These are phyloP conservation scores for Chloroceryle aenea DNA, from an alignment of 2,113 vertebrate species.

Conservation along the genomic window DNA sequence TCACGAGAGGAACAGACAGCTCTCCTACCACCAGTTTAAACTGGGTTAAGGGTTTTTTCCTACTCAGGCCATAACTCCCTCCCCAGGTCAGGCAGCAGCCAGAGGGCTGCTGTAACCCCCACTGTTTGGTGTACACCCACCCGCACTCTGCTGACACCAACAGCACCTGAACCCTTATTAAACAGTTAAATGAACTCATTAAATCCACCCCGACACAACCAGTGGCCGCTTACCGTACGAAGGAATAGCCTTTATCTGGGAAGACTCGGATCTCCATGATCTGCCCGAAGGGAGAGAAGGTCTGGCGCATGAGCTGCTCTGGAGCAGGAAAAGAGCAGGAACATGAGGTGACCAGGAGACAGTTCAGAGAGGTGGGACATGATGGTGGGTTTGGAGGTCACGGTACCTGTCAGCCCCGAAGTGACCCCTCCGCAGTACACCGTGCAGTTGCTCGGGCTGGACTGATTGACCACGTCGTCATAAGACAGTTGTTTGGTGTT, in stretches of 20 bases:
- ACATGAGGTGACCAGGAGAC: not conserved
- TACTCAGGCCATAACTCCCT: rapidly evolving
- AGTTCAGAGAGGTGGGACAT: rapidly evolving
- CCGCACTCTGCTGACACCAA: not conserved
- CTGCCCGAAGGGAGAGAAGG: constrained; percentile 95
- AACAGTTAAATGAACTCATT: too few species aligned
- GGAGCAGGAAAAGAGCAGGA: constrained; percentile 8
- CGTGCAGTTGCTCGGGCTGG: constrained; percentile 97
- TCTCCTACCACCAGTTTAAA: too few species aligned
- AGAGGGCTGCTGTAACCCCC: not conserved
- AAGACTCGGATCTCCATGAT: constrained; percentile 98
- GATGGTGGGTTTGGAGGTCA: not conserved
- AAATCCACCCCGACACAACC: rapidly evolving
- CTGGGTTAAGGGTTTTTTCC: not conserved
- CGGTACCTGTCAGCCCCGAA: constrained; percentile 90
- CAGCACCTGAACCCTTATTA: rapidly evolving
- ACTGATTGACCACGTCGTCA: constrained; percentile 96
- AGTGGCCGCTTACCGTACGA: constrained; percentile 85
- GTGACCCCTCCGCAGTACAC: constrained; percentile 97
- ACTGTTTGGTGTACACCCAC: not conserved
- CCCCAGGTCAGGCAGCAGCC: too few species aligned
- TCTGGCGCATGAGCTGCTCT: constrained; percentile 99
- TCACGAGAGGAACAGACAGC: not conserved
- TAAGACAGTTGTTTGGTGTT: constrained; percentile 94
- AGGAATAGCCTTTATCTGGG: constrained; percentile 98